Percentiles rank a stretch among this genome's conserved stretches.
Conservation (phyloP, 2,113 vertebrate genomes). For the Lanius ludovicianus region DNA sequence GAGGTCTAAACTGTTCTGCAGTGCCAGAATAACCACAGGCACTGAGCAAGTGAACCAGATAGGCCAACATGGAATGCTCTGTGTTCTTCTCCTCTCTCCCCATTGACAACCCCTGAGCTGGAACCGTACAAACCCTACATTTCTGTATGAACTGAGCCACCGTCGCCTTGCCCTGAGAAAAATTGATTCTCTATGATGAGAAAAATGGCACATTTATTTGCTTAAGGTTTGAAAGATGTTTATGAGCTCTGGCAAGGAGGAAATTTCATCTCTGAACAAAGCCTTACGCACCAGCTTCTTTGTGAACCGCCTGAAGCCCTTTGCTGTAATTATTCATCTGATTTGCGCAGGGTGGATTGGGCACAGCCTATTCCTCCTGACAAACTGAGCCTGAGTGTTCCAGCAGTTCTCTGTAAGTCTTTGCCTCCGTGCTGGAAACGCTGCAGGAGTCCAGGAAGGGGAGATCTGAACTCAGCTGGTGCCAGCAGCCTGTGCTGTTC, state of each 20-base stretch:
- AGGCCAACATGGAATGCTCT: not conserved
- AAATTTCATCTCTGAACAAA: constrained; percentile 60
- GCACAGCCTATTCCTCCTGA: not conserved
- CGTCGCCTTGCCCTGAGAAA: not conserved
- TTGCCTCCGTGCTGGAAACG: not conserved
- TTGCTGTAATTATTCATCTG: not conserved
- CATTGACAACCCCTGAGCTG: rapidly evolving
- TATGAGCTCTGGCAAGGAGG: constrained; percentile 63
- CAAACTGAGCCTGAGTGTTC: not conserved
- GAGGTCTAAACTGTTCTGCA: not conserved
- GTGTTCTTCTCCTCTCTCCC: not conserved
- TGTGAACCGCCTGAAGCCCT: constrained; percentile 16
- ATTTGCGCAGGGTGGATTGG: not conserved
- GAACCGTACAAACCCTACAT: not conserved
- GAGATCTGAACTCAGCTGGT: not conserved
- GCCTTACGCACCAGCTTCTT: not conserved
- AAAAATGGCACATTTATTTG: constrained; percentile 59
- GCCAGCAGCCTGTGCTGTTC: not conserved
- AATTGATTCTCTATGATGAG: not conserved
- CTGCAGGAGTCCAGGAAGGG: not conserved
- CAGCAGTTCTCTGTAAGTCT: not conserved
- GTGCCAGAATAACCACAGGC: not conserved
- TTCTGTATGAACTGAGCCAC: not conserved
- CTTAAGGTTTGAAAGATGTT: constrained; percentile 66
- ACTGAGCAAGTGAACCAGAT: not conserved